Base-by-base conservation (phyloP, 1,140 invertebrate genomes). In the Drosophila arizonae region DNA sequence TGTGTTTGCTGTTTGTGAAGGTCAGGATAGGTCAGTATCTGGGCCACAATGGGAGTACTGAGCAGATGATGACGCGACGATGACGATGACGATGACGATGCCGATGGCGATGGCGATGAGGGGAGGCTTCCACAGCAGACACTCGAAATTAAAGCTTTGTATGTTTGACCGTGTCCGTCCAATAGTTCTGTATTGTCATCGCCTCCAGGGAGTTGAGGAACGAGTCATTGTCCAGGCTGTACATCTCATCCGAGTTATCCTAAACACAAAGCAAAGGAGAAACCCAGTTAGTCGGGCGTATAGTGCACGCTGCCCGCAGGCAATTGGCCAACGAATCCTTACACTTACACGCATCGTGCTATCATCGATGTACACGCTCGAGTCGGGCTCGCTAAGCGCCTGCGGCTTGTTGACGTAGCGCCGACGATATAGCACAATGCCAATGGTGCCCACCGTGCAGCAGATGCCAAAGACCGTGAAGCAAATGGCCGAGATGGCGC, bases 101-200 rank as follows among this genome's bases (percentile, higher is more conserved):
- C 21, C 21, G 21, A 24, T 24, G 28, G n/a, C 9, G 51, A 15
- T 24, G 21, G 21, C 21, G 41, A 24, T 28, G 36, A 21, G 73
- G 17, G 24, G 41, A 57, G n/a, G 15, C 43, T 66, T 58, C 57
- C 58, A 68, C 60, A 55, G 58, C 55, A 51, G 58, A 58, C 62
- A 60, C 15, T 50, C 39, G 57, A 28, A 79, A 82, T 94, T 95
- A 97, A 91, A 97, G 94, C 92, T 97, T 97, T 79, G 96, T 97
- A 93, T 97, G 96, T 92, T 97, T 97, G 52, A 97, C 96, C 81
- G 95, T 97, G 92, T 97, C 96, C 56, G 96, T 97, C 96, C 96
- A 97, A 90, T 97, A 97, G 92, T 97, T 97, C 91, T 97, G 96
- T 92, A 97, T 97, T 81, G 96, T 97, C 96, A 97, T 97, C 58